Conservation (phyloP, 2,888 invertebrate species). For the Monoplex corrugatus region DNA sequence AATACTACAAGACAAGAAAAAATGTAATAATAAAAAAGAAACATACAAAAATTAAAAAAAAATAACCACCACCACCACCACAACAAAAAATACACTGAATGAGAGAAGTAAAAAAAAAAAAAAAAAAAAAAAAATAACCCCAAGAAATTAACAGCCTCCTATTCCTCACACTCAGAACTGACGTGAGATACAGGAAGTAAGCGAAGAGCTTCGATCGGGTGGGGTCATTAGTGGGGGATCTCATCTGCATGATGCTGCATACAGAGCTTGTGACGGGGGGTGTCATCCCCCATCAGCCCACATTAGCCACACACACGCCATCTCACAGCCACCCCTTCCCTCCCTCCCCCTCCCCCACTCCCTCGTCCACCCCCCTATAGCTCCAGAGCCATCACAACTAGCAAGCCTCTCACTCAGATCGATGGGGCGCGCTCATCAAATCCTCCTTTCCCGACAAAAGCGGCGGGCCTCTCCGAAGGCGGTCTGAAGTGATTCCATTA, state of each 20-base stretch:
- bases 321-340: background rate
- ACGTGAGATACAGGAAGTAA: slow-evolving; percentile 16
- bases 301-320: background rate
- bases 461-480: slow-evolving; percentile 4
- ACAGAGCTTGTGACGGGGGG: too few species aligned
- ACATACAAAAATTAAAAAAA: too few species aligned
- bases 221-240: background rate
- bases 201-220: background rate
- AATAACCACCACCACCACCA: too few species aligned
- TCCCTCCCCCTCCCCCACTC: background rate
- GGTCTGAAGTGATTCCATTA: slow-evolving; percentile 42
- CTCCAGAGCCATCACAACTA: too few species aligned
- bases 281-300: background rate
- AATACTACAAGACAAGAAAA: too few species aligned
- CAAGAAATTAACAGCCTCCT: background rate
- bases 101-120: background rate
- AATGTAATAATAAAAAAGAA: too few species aligned
- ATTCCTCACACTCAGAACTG: too few species aligned
- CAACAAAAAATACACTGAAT: background rate
- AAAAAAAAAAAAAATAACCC: background rate
- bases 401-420: too few species aligned
- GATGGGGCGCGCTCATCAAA: slow-evolving; percentile 23
- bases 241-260: slow-evolving; percentile 32
- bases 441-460: background rate
- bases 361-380: background rate